These are phyloP conservation scores for Troides aeacus DNA, from an alignment of 2,888 invertebrate species.

Conservation along the genomic window DNA sequence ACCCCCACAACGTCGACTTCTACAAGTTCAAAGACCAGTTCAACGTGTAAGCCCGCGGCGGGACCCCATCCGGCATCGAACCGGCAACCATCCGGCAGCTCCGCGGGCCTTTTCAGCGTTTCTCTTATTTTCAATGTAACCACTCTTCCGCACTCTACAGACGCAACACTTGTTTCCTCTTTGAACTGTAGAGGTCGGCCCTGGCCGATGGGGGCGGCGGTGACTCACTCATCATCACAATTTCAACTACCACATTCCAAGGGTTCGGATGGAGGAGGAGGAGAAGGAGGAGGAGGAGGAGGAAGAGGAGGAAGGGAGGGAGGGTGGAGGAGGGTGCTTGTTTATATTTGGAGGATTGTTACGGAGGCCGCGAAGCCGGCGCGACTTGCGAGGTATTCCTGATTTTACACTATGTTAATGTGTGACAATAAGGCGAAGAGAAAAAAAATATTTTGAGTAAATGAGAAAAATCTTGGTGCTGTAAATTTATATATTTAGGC, in stretches of 20 bases:
- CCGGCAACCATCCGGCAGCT: neutral
- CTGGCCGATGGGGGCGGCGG: conserved; percentile 40
- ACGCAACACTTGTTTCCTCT: conserved; percentile 36
- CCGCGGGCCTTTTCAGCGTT: conserved; percentile 10
- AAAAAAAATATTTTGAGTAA: conserved; percentile 77
- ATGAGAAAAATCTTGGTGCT: conserved; percentile 80
- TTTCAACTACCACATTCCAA: conserved; percentile 60
- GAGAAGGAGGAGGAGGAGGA: conserved; percentile 24
- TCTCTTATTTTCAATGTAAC: conserved; percentile 26
- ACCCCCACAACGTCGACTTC: conserved; percentile 71
- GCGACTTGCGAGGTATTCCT: conserved; percentile 71
- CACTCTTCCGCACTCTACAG: conserved; percentile 11
- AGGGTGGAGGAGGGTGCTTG: conserved; percentile 38
- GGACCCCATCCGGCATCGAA: neutral
- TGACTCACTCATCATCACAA: conserved; percentile 32
- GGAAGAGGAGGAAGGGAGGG: conserved; percentile 15
- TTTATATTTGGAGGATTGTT: conserved; percentile 29
- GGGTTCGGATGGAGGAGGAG: conserved; percentile 42
- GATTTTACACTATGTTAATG: conserved; percentile 76
- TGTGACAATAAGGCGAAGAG: conserved; percentile 79
- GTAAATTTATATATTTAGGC: conserved; percentile 80
- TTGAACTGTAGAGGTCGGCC: conserved; percentile 61
- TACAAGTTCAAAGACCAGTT: conserved; percentile 80
- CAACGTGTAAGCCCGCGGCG: conserved; percentile 59
- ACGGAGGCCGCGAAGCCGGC: conserved; percentile 46